Base-by-base conservation (phyloP, 1,140 invertebrate species). In the Muscidifurax raptorellus region DNA sequence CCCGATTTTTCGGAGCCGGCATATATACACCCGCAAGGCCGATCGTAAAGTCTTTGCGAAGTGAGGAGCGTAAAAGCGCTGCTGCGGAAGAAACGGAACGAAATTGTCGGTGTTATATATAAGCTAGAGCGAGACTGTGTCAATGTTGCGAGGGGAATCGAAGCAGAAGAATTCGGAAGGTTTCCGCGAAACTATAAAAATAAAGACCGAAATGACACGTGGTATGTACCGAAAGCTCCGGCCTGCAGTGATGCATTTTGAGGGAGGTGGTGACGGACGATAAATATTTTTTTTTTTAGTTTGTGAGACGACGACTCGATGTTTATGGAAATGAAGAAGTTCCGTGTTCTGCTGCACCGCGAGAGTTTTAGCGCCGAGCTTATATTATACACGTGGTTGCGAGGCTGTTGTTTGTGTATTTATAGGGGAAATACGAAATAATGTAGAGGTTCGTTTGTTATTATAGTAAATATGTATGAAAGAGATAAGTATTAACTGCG, bases 171-270 rank as follows among this genome's bases (percentile, higher is more conserved):
- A 59, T 59, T 59, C 22, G 6, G 66, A 28, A n/a, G 0, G 66
- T 27, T 76, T 76, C 74, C n/a, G 2, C 74, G 74, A 76, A 76
- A n/a, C 74, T 25, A 76, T 76, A 76, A 52, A 40, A 44, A 76
- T 76, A 76, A 76, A 76, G 52, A 40, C 40, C 9, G 13, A 76
- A 76, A 76, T 47, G 32, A 40, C 36, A 44, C 40, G 74, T 59
- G 18, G 52, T 22, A n/a, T n/a, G n/a, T n/a, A 15, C 52, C 13
- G 22, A 59, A 59, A 47, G 44, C 6, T 7, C 1, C 36, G 7
- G 36, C 7, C 9, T 40, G 15, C 10, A 10, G 71, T 4, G 71
- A 0, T 30, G 71, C 5, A 12, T 36, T 30, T 69, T n/a, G 66
- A 9, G 27, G 25, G 66, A 22, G 52, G 52, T 59, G 22, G 52